Evolutionary conservation across 2,888 invertebrate species (phyloP).

Genomic region (Axea sp.): DNA sequence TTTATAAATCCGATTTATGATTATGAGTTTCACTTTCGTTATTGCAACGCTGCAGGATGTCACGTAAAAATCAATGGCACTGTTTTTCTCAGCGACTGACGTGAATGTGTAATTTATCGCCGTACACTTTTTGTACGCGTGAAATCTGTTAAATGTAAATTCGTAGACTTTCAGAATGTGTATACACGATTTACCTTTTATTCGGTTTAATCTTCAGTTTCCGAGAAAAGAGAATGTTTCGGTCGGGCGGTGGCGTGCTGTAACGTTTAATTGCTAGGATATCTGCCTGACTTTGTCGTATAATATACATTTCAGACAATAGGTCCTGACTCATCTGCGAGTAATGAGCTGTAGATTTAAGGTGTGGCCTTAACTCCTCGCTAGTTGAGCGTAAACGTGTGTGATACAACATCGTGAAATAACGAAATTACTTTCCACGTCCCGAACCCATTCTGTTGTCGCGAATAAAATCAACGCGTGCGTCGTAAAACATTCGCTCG

Average conservation of each 20-base stretch:
- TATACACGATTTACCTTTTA: conserved; percentile 43
- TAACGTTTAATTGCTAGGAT: conserved; percentile 32
- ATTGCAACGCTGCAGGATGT: conserved; percentile 3
- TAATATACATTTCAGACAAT: conserved; percentile 36
- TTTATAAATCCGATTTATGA: conserved; percentile 12
- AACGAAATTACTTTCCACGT: conserved; percentile 12
- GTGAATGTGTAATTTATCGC: conserved; percentile 30
- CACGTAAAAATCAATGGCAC: conserved; percentile 14
- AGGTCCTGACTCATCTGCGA: conserved; percentile 27
- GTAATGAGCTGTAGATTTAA: conserved; percentile 28
- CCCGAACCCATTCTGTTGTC: conserved; percentile 4
- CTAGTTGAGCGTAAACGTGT: conserved; percentile 19
- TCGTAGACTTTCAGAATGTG: conserved; percentile 21
- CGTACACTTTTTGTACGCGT: conserved; percentile 11
- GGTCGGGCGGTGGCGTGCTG: conserved; percentile 3
- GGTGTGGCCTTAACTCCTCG: conserved; percentile 22
- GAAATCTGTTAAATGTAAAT: conserved; percentile 43
- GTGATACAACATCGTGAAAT: conserved; percentile 5
- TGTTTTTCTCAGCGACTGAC: conserved; percentile 28
- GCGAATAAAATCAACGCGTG: no score
- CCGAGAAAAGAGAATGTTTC: conserved; percentile 39
- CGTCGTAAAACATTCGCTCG: no score
- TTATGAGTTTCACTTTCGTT: conserved; percentile 7
- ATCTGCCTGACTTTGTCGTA: conserved; percentile 16
- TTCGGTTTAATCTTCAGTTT: conserved; percentile 36